Conservation (phyloP, 2,113 vertebrate species). For the Condylura cristata region DNA sequence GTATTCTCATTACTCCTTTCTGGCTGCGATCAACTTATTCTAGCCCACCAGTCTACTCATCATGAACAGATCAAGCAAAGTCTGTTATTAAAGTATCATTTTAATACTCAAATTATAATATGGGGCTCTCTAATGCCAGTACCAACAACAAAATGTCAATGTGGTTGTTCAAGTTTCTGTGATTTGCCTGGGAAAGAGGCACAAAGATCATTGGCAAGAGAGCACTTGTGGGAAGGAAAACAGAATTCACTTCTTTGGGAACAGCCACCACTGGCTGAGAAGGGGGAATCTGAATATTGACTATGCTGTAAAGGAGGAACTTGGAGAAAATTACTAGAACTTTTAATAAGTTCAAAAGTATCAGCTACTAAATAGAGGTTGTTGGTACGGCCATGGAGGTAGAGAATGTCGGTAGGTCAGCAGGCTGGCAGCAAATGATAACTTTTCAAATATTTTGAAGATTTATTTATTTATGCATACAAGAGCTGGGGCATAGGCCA, state of each 20-base stretch:
- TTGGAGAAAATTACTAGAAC: neutral
- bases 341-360: neutral
- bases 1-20: neutral
- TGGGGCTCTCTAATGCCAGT: neutral
- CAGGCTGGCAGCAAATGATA: neutral
- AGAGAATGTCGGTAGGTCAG: neutral
- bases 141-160: neutral
- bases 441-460: neutral
- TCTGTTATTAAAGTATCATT: neutral
- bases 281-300: neutral
- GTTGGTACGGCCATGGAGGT: neutral
- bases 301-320: neutral
- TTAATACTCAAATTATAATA: neutral
- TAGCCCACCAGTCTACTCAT: neutral
- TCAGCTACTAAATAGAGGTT: neutral
- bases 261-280: neutral
- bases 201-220: neutral
- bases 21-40: neutral
- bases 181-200: neutral
- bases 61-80: neutral
- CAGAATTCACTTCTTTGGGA: neutral
- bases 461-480: no score
- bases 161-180: neutral
- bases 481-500: no score
- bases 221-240: constrained; percentile 3